These are phyloP conservation scores for Leptinotarsa peninsularis DNA, from an alignment of 2,888 invertebrate genomes.

Conservation along the genomic window DNA sequence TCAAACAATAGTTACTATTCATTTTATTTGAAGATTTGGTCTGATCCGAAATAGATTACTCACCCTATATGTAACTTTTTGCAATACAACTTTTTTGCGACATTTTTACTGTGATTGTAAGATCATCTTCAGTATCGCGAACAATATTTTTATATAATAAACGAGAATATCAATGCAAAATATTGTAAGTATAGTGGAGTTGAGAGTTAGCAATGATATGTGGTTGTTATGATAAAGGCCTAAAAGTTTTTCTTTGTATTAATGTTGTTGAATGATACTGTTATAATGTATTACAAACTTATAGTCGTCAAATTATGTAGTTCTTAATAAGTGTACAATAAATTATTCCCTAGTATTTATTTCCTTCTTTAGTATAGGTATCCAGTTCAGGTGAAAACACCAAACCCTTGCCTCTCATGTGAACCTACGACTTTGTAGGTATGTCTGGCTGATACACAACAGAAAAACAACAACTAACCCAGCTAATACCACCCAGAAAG, in stretches of 20 bases:
- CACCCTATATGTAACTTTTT: background rate
- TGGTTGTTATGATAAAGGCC: conserved; percentile 58
- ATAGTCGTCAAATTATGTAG: conserved; percentile 60
- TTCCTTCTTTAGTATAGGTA: background rate
- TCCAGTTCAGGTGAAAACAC: no score
- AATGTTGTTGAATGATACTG: conserved; percentile 62
- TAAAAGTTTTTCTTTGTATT: conserved; percentile 58
- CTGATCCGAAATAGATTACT: conserved; percentile 1
- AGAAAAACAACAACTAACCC: no score
- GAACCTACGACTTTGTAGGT: no score
- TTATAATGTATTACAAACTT: conserved; percentile 60
- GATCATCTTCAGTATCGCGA: conserved; percentile 34
- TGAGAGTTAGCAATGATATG: conserved; percentile 41
- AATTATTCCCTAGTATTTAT: conserved; percentile 47
- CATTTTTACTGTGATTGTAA: conserved; percentile 39
- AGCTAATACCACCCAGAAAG: no score
- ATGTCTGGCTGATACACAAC: no score
- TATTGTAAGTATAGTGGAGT: conserved; percentile 39
- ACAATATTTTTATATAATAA: conserved; percentile 42
- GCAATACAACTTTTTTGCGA: conserved; percentile 23
- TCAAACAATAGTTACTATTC: background rate
- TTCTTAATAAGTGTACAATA: conserved; percentile 62
- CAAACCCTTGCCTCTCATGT: no score
- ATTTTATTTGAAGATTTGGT: background rate
- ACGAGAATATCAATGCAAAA: conserved; percentile 42